Base-by-base conservation (phyloP, 1,140 invertebrate species). In the Aphidius gifuensis region DNA sequence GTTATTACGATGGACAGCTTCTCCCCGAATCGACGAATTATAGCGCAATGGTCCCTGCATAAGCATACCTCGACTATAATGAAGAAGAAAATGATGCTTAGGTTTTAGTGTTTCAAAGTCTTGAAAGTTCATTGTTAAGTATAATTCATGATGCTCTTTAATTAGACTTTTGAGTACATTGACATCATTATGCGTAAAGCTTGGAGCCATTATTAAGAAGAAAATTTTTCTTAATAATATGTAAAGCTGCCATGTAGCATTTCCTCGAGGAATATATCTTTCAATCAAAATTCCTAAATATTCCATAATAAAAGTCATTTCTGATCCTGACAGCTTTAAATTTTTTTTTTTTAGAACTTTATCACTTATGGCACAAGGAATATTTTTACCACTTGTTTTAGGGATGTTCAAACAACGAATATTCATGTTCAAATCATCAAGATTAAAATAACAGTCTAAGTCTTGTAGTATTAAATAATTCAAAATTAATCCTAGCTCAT, bases 1-100 rank as follows among this genome's bases (percentile, higher is more conserved):
- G 38, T 62, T 61, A 5, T 50, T 54, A 43, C 53, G 40, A 32
- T 68, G 64, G 23, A 59, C 58, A 2, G 64, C 64, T 61, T 66
- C 67, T 46, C 55, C 60, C 5, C 67, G 47, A 60, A 68, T 64
- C 11, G 64, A 50, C 44, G 44, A 64, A 46, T 63, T 55, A 45
- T 66, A 48, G 9, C 61, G 61, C 2, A 68, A 23, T 46, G 60
- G 67, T 23, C 64, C 67, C 54, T 59, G 48, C 43, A 49, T 40
- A 46, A 9, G 2, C 38, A 66, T 62, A 21, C 62, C 11, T 44
- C 44, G 9, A 40, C 49, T 23, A 59, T 69, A 67, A 63, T 69
- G 62, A 23, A 53, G 38, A 50, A 66, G 46, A 11, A 61, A 50
- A 58, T 66, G 64, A 39, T 60, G 58, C 56, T 66, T 68, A 0